phyloP scores from a whole-genome alignment of 92 coral and sea anemone species.

The Zoanthus sansibaricus region DNA sequence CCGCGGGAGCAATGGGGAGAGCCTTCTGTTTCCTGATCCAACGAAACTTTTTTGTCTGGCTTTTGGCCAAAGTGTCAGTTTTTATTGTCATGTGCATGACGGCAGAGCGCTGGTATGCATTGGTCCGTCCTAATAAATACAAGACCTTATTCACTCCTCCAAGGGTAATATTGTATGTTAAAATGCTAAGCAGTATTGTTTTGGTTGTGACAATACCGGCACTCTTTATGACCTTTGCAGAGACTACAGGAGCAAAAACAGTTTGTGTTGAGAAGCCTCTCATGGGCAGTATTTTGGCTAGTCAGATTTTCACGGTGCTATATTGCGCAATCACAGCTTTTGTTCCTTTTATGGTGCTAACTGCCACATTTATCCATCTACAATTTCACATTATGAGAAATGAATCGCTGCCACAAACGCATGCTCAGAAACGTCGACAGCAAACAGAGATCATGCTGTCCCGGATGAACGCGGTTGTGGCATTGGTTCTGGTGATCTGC shows the following conservation, averaged over 20 bases:
- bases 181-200: background rate
- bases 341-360: background rate
- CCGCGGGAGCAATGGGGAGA: background rate
- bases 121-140: background rate
- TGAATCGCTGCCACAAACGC: background rate
- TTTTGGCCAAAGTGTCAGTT: background rate
- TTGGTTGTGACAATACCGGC: background rate
- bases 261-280: background rate
- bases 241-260: background rate
- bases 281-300: background rate
- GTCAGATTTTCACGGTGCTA: background rate
- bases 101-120: too few relatives aligned
- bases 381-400: background rate
- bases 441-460: background rate
- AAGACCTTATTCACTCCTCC: background rate
- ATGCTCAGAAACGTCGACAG: background rate
- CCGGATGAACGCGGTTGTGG: background rate
- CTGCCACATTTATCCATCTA: background rate
- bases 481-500: background rate
- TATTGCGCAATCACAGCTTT: background rate
- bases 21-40: background rate
- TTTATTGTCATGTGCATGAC: background rate
- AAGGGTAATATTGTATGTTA: background rate
- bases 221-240: background rate
- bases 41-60: background rate